phyloP scores from a whole-genome alignment of 2,113 vertebrate genomes.

The Chauna torquata region DNA sequence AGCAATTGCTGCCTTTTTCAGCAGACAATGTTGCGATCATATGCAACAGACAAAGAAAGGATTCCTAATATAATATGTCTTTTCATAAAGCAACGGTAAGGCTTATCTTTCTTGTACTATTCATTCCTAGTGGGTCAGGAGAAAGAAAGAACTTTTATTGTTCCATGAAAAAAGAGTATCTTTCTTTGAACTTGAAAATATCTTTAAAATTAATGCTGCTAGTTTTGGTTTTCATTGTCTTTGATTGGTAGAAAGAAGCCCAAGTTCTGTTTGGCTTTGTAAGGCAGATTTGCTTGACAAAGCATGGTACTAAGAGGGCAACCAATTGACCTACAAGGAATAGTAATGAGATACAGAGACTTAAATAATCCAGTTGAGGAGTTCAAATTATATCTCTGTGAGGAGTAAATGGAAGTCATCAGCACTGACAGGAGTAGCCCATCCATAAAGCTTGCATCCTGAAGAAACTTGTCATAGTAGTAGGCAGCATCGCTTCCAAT shows the following conservation, averaged over 20 bases:
- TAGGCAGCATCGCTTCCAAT: neutral
- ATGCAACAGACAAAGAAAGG: neutral
- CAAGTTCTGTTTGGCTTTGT: neutral
- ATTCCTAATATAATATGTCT: neutral
- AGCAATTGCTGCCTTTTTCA: neutral
- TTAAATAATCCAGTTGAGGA: neutral
- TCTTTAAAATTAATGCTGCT: neutral
- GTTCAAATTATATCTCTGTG: neutral
- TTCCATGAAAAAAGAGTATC: neutral
- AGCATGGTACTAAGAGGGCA: neutral
- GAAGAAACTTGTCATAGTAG: neutral
- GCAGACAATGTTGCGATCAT: neutral
- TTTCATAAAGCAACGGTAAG: neutral
- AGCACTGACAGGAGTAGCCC: neutral
- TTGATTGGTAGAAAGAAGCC: neutral
- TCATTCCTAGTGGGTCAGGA: neutral
- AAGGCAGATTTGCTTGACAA: neutral
- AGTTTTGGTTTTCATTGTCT: neutral
- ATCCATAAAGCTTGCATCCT: neutral
- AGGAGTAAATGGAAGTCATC: neutral
- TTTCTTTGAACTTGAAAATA: neutral
- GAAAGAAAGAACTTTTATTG: neutral
- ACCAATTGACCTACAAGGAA: neutral
- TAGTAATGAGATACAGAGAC: neutral
- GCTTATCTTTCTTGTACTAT: neutral